Evolutionary conservation across 2,888 invertebrate genomes (phyloP).

Genomic region (Lepidochitona cinerea): DNA sequence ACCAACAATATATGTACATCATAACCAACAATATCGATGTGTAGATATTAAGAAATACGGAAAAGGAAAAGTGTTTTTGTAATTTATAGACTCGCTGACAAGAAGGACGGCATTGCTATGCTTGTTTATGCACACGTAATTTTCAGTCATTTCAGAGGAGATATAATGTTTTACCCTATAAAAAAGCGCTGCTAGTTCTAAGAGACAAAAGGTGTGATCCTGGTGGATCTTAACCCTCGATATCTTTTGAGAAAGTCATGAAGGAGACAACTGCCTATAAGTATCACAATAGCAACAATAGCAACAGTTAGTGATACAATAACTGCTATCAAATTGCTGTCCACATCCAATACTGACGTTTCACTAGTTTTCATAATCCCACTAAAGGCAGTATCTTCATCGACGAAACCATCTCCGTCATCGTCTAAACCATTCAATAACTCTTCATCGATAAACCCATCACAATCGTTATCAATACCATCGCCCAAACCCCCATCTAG

Average conservation of each 20-base stretch:
- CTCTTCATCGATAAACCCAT: slow-evolving; percentile 45
- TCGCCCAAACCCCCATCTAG: slow-evolving; percentile 40
- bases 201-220: slow-evolving; percentile 43
- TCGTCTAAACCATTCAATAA: slow-evolving; percentile 33
- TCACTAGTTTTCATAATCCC: neutral
- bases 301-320: slow-evolving; percentile 43
- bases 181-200: neutral
- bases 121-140: no score
- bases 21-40: no score
- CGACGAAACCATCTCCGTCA: slow-evolving; percentile 36
- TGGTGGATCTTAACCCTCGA: slow-evolving; percentile 36
- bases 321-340: slow-evolving; percentile 33
- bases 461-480: slow-evolving; percentile 52
- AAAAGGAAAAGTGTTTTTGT: no score
- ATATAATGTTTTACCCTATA: no score
- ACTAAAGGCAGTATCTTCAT: slow-evolving; percentile 38
- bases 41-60: no score
- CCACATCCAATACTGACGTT: neutral
- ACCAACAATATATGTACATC: no score
- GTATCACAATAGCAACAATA: slow-evolving; percentile 36
- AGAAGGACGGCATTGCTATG: no score
- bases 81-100: no score
- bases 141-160: no score
- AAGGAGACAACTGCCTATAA: slow-evolving; percentile 38
- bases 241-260: slow-evolving; percentile 33